These are phyloP conservation scores for Asbolus verrucosus DNA, from an alignment of 1,140 invertebrate genomes.

Conservation along the genomic window DNA sequence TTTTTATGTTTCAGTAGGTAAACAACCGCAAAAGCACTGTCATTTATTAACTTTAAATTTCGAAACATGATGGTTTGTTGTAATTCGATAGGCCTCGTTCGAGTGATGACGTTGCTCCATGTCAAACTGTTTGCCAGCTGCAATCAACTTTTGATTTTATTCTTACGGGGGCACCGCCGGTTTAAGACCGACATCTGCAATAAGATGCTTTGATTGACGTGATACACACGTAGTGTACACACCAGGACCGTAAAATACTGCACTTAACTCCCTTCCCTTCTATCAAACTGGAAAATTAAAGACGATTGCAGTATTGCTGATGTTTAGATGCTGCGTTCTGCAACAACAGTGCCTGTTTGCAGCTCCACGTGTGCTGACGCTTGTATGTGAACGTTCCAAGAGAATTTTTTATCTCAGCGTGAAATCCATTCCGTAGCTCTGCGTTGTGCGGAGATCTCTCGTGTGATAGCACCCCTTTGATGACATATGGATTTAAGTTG, in stretches of 20 bases:
- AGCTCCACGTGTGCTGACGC: no score
- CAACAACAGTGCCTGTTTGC: no score
- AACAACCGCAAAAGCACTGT: slow-evolving; percentile 9
- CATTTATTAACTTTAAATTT: slow-evolving; percentile 39
- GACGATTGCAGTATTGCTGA: no score
- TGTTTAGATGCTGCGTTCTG: no score
- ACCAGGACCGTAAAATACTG: not conserved
- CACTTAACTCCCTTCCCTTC: slow-evolving; percentile 3
- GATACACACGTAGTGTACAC: slow-evolving; percentile 24
- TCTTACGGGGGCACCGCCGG: slow-evolving; percentile 29
- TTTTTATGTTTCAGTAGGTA: slow-evolving; percentile 20
- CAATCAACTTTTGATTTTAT: slow-evolving; percentile 43
- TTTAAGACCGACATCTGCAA: slow-evolving; percentile 39
- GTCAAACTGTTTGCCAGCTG: slow-evolving; percentile 32
- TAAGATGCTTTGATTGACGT: slow-evolving; percentile 32
- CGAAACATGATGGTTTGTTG: not conserved
- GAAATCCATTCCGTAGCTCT: slow-evolving; percentile 1
- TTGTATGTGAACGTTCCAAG: no score
- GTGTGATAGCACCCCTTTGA: slow-evolving; percentile 32
- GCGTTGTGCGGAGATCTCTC: slow-evolving; percentile 20
- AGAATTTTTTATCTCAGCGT: not conserved
- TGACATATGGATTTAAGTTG: slow-evolving; percentile 29
- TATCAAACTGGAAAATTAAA: slow-evolving; percentile 21
- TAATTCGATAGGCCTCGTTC: slow-evolving; percentile 31
- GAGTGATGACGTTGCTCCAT: slow-evolving; percentile 31